phyloP scores from a whole-genome alignment of 2,888 invertebrate genomes.

The Copidosoma aretas region DNA sequence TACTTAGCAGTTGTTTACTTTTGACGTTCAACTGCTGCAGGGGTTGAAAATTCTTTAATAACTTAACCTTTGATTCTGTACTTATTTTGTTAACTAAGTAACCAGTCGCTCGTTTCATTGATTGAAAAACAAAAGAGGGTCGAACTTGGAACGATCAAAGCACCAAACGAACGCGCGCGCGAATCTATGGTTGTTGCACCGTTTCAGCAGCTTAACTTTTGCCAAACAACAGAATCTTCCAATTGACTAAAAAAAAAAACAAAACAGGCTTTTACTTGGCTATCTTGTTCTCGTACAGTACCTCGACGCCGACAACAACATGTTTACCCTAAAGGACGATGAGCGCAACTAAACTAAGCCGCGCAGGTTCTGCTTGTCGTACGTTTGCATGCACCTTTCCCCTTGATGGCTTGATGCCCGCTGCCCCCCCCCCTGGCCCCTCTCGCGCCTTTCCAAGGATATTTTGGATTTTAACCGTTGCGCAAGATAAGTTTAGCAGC shows the following conservation, averaged over 20 bases:
- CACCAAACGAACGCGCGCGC: neutral
- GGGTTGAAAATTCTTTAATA: too few species aligned
- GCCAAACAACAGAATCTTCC: too few species aligned
- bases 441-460: conserved; percentile 26
- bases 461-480: conserved; percentile 15
- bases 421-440: neutral
- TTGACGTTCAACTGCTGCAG: too few species aligned
- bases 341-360: conserved; percentile 10
- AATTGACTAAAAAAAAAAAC: too few species aligned
- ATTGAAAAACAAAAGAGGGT: neutral
- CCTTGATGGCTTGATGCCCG: too few species aligned
- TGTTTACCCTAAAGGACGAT: neutral
- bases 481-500: neutral
- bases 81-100: too few species aligned
- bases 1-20: too few species aligned
- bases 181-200: too few species aligned
- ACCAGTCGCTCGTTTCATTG: neutral
- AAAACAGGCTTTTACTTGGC: too few species aligned
- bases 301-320: neutral
- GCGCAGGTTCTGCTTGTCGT: neutral
- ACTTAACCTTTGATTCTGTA: too few species aligned
- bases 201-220: too few species aligned
- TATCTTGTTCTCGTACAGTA: too few species aligned
- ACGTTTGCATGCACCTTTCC: conserved; percentile 23
- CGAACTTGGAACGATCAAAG: neutral